phyloP scores from a whole-genome alignment of 1,140 invertebrate genomes.

The Pseudomyrmex cubaensis region DNA sequence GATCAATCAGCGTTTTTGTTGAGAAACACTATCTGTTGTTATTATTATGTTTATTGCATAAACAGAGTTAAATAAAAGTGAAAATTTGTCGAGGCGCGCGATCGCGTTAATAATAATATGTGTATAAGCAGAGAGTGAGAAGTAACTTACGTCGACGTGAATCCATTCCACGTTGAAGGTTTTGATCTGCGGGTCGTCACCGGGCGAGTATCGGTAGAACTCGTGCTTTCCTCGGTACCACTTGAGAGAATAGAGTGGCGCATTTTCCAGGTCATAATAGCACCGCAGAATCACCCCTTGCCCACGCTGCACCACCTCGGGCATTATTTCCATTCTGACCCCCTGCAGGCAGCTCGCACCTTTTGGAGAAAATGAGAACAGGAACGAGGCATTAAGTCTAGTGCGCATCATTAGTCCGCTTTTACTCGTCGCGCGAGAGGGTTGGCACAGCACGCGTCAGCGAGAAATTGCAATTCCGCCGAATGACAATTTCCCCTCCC shows the following conservation, averaged over 20 bases:
- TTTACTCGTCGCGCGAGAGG: slow-evolving; percentile 72
- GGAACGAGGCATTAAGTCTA: slow-evolving; percentile 77
- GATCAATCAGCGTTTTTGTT: not conserved
- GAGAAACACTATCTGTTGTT: not conserved
- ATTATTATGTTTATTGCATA: not conserved
- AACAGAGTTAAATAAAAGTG: not conserved
- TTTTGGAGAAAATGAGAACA: slow-evolving; percentile 74
- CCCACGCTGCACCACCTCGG: slow-evolving; percentile 88
- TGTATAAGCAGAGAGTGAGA: not conserved
- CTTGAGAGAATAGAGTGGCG: slow-evolving; percentile 91
- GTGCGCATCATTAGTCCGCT: slow-evolving; percentile 78
- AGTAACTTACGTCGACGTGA: slow-evolving; percentile 90
- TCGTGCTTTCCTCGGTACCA: slow-evolving; percentile 92
- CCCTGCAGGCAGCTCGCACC: slow-evolving; percentile 83
- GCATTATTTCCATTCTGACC: slow-evolving; percentile 85
- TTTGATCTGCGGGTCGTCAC: slow-evolving; percentile 88
- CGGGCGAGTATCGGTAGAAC: slow-evolving; percentile 90
- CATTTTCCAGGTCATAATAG: slow-evolving; percentile 89
- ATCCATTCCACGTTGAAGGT: slow-evolving; percentile 90
- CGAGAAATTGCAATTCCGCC: slow-evolving; percentile 80
- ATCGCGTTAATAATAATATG: not conserved
- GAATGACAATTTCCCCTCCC: slow-evolving; percentile 74
- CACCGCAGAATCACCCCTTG: slow-evolving; percentile 89
- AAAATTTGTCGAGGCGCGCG: not conserved
- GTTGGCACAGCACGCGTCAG: slow-evolving; percentile 75